Evolutionary conservation across 2,797 vertebrate species (phyloP), one percentile per base, ranked within the genome.

Genomic region (Onychomys leucogaster): DNA sequence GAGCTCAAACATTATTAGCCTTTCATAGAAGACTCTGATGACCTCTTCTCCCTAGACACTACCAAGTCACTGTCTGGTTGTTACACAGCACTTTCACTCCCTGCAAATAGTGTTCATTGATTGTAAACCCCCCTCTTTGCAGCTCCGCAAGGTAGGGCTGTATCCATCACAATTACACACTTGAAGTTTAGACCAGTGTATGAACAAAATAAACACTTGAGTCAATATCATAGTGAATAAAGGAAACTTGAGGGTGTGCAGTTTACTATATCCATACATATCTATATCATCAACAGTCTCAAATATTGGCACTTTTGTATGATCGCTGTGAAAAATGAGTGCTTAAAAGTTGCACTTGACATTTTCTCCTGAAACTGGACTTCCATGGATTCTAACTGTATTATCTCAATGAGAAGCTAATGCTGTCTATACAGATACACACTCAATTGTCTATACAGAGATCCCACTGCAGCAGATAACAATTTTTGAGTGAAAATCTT

Each of bases 401-500:
- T 9, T 91, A 11, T 65, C n/a, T n/a, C 57, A 75, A n/a, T 57
- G 41, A 86, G 23, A 77, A 76, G 41, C 41, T 16, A 93, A 85
- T 69, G 14, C 4, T 83, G 61, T 94, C 55, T 95, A 65, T 71
- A 76, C 69, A 77, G 71, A 95, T 5, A 80, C 29, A 94, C 16
- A 84, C 46, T 11, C 13, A 17, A 61, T 88, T 89, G 32, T 80
- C 71, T 92, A 73, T 73, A 10, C 32, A 84, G 55, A 87, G 71
- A 75, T 91, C n/a, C 57, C 71, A 67, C 37, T 87, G 67, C 52
- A 43, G 89, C 8, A 65, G 75, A 87, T 94, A 92, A 59, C 55
- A 90, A 52, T 91, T 17, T 89, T 89, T 90, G 76, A 78, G 57
- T 86, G 55, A 65, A 83, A 91, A 55, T 94, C 14, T 76, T 86